These are phyloP conservation scores for Siniperca obscura DNA, from an alignment of 2,797 vertebrate genomes.

Conservation along the genomic window DNA sequence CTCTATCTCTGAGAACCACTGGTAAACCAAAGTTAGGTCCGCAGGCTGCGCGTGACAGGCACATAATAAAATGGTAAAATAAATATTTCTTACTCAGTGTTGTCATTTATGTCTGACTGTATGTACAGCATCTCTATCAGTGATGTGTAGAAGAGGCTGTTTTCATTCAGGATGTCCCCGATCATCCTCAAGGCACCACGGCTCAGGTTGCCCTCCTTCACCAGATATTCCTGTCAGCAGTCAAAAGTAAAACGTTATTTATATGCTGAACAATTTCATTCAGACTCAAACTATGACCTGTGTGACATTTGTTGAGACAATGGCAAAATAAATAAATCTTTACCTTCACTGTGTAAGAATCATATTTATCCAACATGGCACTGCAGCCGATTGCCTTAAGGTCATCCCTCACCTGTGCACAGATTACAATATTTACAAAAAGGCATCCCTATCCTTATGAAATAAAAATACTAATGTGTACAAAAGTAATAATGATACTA, in stretches of 20 bases:
- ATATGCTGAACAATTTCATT: not conserved
- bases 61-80: not conserved
- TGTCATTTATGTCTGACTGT: slow-evolving; percentile 86
- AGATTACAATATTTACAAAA: not conserved
- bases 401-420: slow-evolving; percentile 81
- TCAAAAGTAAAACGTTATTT: not conserved
- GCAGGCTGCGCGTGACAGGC: not conserved
- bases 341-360: slow-evolving; percentile 87
- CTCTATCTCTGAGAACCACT: not conserved
- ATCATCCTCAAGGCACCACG: slow-evolving; percentile 86
- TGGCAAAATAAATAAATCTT: not conserved
- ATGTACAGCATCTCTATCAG: slow-evolving; percentile 86
- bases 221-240: slow-evolving; percentile 83
- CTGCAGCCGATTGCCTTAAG: slow-evolving; percentile 78
- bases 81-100: slow-evolving; percentile 73
- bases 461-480: not conserved
- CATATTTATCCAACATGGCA: slow-evolving; percentile 81
- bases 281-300: not conserved
- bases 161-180: slow-evolving; percentile 88
- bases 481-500: not conserved
- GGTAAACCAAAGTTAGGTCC: not conserved
- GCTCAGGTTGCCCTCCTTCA: slow-evolving; percentile 87
- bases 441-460: not conserved
- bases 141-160: slow-evolving; percentile 87
- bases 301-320: not conserved